Evolutionary conservation across 2,797 vertebrate species (phyloP).

Genomic region (Otus scops): DNA sequence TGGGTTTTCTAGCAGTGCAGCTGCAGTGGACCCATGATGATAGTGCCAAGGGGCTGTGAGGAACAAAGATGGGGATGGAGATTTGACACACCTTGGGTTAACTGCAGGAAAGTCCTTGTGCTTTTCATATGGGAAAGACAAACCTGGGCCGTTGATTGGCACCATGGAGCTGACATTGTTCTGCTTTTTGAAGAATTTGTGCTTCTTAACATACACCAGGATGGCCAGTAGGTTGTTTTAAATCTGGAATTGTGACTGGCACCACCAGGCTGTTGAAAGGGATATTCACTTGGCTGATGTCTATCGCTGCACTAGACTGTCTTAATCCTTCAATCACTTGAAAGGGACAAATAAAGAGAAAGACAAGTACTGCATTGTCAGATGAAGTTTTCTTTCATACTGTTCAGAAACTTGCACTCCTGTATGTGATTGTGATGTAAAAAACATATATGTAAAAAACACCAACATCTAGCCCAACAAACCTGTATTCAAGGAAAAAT

Average conservation of each 20-base stretch:
- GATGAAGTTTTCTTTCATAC: neutral
- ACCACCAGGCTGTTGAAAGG: neutral
- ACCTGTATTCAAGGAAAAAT: neutral
- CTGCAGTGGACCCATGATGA: neutral
- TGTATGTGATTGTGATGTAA: neutral
- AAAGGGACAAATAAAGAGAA: neutral
- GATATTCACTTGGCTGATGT: neutral
- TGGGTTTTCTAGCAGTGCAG: neutral
- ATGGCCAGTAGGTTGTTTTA: neutral
- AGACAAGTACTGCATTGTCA: neutral
- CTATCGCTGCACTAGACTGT: neutral
- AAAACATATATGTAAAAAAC: neutral
- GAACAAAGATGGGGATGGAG: neutral
- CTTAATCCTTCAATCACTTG: neutral
- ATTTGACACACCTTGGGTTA: neutral
- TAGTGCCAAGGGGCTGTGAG: neutral
- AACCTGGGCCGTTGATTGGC: neutral
- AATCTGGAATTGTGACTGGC: neutral
- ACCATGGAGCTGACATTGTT: neutral
- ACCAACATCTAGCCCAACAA: neutral
- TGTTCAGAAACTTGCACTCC: neutral
- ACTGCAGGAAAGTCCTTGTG: neutral
- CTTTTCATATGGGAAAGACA: neutral
- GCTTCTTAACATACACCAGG: neutral
- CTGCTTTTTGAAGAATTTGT: neutral